These are phyloP conservation scores for Microplitis demolitor DNA, from an alignment of 1,140 invertebrate species.

Conservation along the genomic window DNA sequence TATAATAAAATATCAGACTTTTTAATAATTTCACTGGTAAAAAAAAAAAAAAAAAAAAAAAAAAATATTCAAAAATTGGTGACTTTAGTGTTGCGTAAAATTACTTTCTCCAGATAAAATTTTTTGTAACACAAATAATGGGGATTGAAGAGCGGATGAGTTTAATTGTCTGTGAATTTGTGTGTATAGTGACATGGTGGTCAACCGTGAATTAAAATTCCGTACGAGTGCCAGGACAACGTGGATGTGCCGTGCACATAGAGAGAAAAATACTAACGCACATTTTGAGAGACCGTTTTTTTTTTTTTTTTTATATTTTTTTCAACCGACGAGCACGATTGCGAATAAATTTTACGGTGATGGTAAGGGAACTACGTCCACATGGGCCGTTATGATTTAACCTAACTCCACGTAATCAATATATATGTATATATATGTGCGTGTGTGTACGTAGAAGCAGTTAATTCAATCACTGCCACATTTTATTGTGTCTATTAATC, in stretches of 20 bases:
- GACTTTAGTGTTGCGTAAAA: slow-evolving; percentile 12
- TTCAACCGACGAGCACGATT: slow-evolving; percentile 24
- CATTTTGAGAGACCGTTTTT: slow-evolving; percentile 4
- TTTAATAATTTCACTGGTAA: slow-evolving; percentile 1
- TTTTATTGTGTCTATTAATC: slow-evolving; percentile 32
- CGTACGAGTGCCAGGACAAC: slow-evolving; percentile 20
- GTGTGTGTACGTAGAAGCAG: slow-evolving; percentile 11
- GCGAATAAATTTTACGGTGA: slow-evolving; percentile 28
- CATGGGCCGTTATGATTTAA: slow-evolving; percentile 21
- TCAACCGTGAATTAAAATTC: slow-evolving; percentile 34
- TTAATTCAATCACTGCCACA: slow-evolving; percentile 32
- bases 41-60: neutral
- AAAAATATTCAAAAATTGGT: neutral
- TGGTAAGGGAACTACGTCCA: neutral
- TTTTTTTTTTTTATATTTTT: slow-evolving; percentile 13
- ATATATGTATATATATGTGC: no score
- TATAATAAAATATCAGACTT: neutral
- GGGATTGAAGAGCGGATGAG: slow-evolving; percentile 37
- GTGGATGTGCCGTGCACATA: neutral
- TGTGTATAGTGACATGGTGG: slow-evolving; percentile 19
- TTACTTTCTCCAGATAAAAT: slow-evolving; percentile 32
- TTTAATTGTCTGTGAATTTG: slow-evolving; percentile 35
- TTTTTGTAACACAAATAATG: slow-evolving; percentile 28
- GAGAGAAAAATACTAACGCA: neutral
- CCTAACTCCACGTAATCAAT: slow-evolving; percentile 21